Conservation (phyloP, 2,888 invertebrate species). For the Salticus scenicus region DNA sequence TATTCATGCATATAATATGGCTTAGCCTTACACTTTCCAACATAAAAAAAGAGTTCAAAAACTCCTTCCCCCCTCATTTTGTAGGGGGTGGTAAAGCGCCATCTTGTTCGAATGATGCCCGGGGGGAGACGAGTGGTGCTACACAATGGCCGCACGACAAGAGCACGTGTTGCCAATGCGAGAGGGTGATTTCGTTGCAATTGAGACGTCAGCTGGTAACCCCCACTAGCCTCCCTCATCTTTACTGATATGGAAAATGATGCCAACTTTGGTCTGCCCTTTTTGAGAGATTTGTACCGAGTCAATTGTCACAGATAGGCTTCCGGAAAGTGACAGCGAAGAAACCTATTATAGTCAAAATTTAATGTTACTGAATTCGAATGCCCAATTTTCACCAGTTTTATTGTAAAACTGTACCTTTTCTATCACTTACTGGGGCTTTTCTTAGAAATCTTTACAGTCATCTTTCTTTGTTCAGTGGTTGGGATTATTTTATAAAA, state of each 20-base stretch:
- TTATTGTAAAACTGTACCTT: too few relatives aligned
- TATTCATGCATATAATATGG: constrained; percentile 1
- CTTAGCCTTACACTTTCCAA: neutral
- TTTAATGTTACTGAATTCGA: too few relatives aligned
- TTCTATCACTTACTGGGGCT: too few relatives aligned
- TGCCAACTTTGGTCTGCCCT: constrained; percentile 22
- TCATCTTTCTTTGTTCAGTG: too few relatives aligned
- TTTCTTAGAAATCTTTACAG: too few relatives aligned
- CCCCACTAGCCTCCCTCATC: constrained; percentile 25
- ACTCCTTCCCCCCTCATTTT: constrained; percentile 9
- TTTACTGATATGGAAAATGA: constrained; percentile 46
- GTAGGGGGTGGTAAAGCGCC: constrained; percentile 33
- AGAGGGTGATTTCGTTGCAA: constrained; percentile 51
- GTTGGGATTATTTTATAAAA: too few relatives aligned
- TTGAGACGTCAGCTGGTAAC: constrained; percentile 56
- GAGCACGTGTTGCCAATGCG: constrained; percentile 59
- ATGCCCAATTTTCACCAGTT: too few relatives aligned
- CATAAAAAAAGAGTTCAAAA: neutral
- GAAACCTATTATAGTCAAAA: too few relatives aligned
- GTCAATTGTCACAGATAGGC: neutral
- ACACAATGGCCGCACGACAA: constrained; percentile 68
- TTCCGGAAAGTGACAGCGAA: neutral
- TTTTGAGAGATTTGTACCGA: neutral
- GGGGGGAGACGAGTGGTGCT: constrained; percentile 37
- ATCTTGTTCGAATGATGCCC: constrained; percentile 67